Base-by-base conservation (phyloP, 2,797 vertebrate genomes). In the Bovichtus variegatus region DNA sequence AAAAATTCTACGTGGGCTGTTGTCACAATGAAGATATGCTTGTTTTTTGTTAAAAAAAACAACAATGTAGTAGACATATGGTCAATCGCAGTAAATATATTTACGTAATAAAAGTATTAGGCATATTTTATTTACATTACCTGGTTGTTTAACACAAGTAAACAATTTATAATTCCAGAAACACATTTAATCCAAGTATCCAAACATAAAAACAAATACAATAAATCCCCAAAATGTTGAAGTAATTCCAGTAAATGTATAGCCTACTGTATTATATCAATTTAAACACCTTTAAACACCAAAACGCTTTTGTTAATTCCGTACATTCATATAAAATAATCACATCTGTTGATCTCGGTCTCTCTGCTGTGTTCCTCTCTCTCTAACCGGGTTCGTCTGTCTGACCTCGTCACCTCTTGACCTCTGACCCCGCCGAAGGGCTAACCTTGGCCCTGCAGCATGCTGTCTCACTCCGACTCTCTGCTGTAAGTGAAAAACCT, bases 361-460 rank as follows among this genome's bases (percentile, higher is more conserved):
- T 50, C 19, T 19, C 21, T 41, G 19, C 38, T 38, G 50, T 47
- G 50, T 31, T 50, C 7, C 54, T 36, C 43, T 68, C 41, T 57
- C 59, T 76, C 51, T 27, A 7, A 36, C n/a, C n/a, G 29, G 43
- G 8, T 44, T 49, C 36, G 61, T 54, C 34, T 6, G 4, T 31
- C 44, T 78, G 78, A 70, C 44, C 47, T 69, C 49, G 61, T 63
- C 36, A 59, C 55, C 66, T 70, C 29, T 9, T 75, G 70, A 85
- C 78, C 84, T 76, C 44, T 71, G 73, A 76, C 80, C 75, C 19
- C 1, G 23, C n/a, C n/a, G n/a, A n/a, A n/a, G 19, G 16, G 34
- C 50, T 71, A 38, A 82, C 76, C 79, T 79, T 81, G 75, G 55
- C 72, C 78, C 31, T 38, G 59, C 27, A 81, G 74, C 49, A 18